Evolutionary conservation across 2,888 invertebrate genomes (phyloP), one percentile per base, ranked within the genome.

Genomic region (Agrotis exclamationis): DNA sequence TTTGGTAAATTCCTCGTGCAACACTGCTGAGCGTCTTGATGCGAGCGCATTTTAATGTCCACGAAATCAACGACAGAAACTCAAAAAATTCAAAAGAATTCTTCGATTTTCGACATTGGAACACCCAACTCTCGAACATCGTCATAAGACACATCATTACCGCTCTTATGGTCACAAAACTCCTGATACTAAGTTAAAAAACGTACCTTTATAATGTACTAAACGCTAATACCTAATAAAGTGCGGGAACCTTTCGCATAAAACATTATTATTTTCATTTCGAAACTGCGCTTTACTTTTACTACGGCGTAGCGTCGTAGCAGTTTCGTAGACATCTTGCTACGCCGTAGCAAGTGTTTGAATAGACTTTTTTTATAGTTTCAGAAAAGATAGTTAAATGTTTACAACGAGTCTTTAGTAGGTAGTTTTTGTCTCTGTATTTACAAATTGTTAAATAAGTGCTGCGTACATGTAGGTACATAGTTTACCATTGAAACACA

Each of bases 281-380:
- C 2, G 53, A 45, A 62, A 60, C 18, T 45, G 54, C 58, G 33
- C 54, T 62, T 45, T 33, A 65, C 50, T 62, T 69, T 80, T 67
- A 70, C 84, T 76, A 81, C 76, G 74, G 39, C 20, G 74, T 76
- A 75, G 80, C 50, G 11, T 57, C 68, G 57, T 80, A 76, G 81
- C 58, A 14, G 13, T 57, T 7, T 59, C 75, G 70, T 79, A 78
- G 78, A 47, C 39, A 48, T n/a, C 22, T n/a, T 58, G 16, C 85
- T 85, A 83, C 84, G 77, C 16, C 77, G 83, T 81, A 85, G 81
- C 54, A 47, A 9, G 11, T 11, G 24, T 33, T 48, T 59, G n/a
- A 45, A 50, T 56, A 39, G 45, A 50, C 3, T 3, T 11, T 45
- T 48, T n/a, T n/a, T n/a, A n/a, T n/a, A n/a, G n/a, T n/a, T n/a